Conservation (phyloP, 1,140 invertebrate genomes). For the Samia ricini region DNA sequence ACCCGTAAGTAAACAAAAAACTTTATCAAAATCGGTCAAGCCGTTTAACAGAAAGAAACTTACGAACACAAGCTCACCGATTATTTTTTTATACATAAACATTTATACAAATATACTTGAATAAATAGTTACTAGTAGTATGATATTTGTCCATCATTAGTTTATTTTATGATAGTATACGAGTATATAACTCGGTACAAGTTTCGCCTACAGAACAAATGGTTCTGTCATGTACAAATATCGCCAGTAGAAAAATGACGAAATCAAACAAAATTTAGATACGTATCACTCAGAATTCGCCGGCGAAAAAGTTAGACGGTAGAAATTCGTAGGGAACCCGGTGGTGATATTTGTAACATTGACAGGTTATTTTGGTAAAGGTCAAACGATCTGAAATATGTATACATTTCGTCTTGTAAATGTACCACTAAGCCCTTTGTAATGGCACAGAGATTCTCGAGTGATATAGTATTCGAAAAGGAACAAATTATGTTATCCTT, state of each 20-base stretch:
- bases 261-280: neutral
- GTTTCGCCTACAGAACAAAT: no score
- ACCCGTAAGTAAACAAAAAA: no score
- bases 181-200: no score
- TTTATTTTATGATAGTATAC: no score
- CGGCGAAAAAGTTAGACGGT: neutral
- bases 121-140: no score
- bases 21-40: no score
- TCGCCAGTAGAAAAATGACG: neutral
- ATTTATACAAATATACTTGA: no score
- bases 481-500: neutral
- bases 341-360: neutral
- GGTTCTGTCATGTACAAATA: neutral
- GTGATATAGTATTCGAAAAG: neutral
- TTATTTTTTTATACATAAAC: no score
- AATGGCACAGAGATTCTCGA: neutral
- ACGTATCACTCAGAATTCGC: neutral
- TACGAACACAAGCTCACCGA: no score
- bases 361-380: slow-evolving; percentile 1
- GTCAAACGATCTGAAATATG: slow-evolving; percentile 1
- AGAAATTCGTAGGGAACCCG: neutral
- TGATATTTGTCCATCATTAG: no score
- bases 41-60: no score
- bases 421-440: neutral
- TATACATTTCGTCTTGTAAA: neutral